A percentile compares a stretch with the other conserved stretches of the same genome.
phyloP scores from a whole-genome alignment of 2,113 vertebrate genomes.

The Nesoenas mayeri region DNA sequence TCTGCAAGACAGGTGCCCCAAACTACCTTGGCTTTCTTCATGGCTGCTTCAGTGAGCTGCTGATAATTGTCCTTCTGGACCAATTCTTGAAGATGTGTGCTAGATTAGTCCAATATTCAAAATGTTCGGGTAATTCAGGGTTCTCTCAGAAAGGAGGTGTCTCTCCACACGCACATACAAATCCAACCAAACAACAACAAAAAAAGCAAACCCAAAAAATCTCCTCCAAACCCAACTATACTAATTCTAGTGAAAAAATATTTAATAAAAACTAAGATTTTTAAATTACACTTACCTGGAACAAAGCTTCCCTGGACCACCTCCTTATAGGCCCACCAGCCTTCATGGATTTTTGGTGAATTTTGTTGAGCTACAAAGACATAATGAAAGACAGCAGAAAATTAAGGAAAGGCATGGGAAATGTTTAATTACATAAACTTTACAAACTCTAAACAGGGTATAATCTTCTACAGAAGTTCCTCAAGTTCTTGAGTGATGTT shows the following conservation, averaged over 20 bases:
- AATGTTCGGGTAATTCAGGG: not conserved
- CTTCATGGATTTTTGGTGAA: conserved; percentile 97
- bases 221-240: not conserved
- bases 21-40: not conserved
- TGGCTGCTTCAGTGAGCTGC: not conserved
- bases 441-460: not conserved
- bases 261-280: not conserved
- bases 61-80: not conserved
- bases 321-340: conserved; percentile 99
- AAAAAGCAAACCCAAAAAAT: not conserved
- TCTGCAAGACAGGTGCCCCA: not conserved
- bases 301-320: conserved; percentile 99
- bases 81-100: not conserved
- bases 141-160: not conserved
- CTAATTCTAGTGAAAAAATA: not conserved
- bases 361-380: conserved; percentile 90
- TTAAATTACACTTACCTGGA: conserved; percentile 84
- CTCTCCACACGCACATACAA: not conserved
- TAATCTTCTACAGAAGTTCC: not conserved
- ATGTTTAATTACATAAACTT: not conserved
- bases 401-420: not conserved
- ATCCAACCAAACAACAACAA: not conserved
- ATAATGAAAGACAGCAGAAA: conserved; percentile 33
- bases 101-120: not conserved
- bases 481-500: not conserved